A percentile compares a stretch with the other conserved stretches of the same genome.
Evolutionary conservation across 2,888 invertebrate species (phyloP).

Genomic region (Drosophila multiciliata): DNA sequence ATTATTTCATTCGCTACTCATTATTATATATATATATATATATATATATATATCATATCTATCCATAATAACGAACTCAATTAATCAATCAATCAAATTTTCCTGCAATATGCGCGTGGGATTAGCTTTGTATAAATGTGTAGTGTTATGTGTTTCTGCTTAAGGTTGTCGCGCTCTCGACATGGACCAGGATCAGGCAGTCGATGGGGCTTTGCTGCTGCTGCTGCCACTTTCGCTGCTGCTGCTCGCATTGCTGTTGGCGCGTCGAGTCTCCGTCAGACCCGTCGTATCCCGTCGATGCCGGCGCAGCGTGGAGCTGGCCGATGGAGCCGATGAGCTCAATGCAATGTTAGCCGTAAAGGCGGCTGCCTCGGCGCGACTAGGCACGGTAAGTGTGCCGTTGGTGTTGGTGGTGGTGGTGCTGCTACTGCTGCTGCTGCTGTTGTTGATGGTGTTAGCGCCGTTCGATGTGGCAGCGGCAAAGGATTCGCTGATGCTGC

Average conservation of each 20-base stretch:
- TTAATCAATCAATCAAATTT: constrained; percentile 73
- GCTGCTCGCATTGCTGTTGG: constrained; percentile 72
- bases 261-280: constrained; percentile 57
- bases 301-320: constrained; percentile 79
- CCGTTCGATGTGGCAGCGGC: constrained; percentile 76
- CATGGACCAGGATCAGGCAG: constrained; percentile 82
- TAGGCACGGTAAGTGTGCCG: constrained; percentile 74
- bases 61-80: constrained; percentile 68
- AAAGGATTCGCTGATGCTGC: constrained; percentile 82
- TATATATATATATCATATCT: constrained; percentile 45
- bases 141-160: constrained; percentile 28
- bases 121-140: constrained; percentile 63
- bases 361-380: constrained; percentile 75
- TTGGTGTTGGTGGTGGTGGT: constrained; percentile 2
- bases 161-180: constrained; percentile 53
- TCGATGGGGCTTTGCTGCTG: constrained; percentile 66
- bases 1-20: neutral
- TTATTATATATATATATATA: constrained; percentile 36
- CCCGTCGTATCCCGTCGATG: constrained; percentile 65
- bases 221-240: constrained; percentile 33
- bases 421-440: constrained; percentile 18
- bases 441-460: constrained; percentile 41
- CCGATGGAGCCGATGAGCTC: constrained; percentile 82
- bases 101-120: constrained; percentile 76
- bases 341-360: constrained; percentile 75